Conservation (phyloP, 2,888 invertebrate genomes). For the Meta bourneti region DNA sequence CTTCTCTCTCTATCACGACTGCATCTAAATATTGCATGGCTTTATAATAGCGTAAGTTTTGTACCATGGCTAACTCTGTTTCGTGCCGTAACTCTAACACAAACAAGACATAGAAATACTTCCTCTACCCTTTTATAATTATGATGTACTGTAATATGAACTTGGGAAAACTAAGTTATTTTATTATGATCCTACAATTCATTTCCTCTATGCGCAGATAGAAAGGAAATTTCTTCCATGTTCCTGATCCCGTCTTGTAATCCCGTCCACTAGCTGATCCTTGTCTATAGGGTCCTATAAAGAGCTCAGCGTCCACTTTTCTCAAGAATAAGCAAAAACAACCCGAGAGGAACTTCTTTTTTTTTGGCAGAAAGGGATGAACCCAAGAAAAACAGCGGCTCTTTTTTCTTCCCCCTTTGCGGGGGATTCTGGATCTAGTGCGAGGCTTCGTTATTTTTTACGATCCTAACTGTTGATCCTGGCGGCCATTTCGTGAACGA, state of each 20-base stretch:
- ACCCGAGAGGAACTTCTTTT: not conserved
- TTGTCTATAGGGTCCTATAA: not conserved
- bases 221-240: not conserved
- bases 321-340: slow-evolving; percentile 7
- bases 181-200: too few species aligned
- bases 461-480: slow-evolving; percentile 74
- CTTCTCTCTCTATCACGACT: too few species aligned
- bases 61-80: too few species aligned
- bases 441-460: slow-evolving; percentile 72
- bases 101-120: too few species aligned
- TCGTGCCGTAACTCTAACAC: too few species aligned
- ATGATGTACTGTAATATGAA: too few species aligned
- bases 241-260: not conserved
- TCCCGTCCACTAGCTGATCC: not conserved
- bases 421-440: not conserved
- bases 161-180: too few species aligned
- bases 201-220: too few species aligned
- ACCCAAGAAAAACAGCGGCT: not conserved
- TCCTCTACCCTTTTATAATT: too few species aligned
- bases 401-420: not conserved
- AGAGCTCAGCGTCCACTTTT: not conserved
- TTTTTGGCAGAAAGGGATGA: not conserved
- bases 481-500: slow-evolving; percentile 66
- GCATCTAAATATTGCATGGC: too few species aligned
- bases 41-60: too few species aligned